A percentile compares a stretch with the other conserved stretches of the same genome.
These are phyloP conservation scores for Phaedon cochleariae DNA, from an alignment of 2,888 invertebrate genomes.

Conservation along the genomic window DNA sequence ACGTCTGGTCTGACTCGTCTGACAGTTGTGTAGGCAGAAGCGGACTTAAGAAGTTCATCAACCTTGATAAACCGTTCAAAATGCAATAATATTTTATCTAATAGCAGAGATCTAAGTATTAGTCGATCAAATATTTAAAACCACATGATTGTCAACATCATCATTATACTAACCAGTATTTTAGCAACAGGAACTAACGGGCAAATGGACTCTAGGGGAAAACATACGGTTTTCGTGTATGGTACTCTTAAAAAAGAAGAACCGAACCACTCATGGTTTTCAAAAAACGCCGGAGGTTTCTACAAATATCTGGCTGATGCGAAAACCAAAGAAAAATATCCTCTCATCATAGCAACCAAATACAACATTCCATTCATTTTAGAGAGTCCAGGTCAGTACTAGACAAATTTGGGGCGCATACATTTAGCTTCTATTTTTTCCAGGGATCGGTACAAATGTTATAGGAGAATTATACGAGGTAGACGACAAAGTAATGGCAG, in stretches of 20 bases:
- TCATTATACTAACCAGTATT: too few species aligned
- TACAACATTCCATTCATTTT: slow-evolving; percentile 92
- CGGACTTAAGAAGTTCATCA: too few species aligned
- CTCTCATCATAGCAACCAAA: slow-evolving; percentile 84
- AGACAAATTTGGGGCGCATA: neutral
- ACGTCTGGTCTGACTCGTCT: too few species aligned
- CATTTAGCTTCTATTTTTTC: slow-evolving; percentile 19
- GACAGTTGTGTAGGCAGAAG: too few species aligned
- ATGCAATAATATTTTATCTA: too few species aligned
- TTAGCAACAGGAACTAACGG: neutral
- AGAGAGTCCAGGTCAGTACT: slow-evolving; percentile 70
- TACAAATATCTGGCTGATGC: slow-evolving; percentile 74
- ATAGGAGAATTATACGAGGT: slow-evolving; percentile 87
- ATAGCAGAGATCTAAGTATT: too few species aligned
- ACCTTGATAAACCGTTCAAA: too few species aligned
- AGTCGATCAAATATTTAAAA: too few species aligned
- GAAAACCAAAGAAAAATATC: slow-evolving; percentile 75
- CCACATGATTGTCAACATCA: too few species aligned
- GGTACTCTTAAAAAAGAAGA: slow-evolving; percentile 89
- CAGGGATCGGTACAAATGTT: slow-evolving; percentile 65
- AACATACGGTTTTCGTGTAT: slow-evolving; percentile 86
- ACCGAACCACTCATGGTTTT: slow-evolving; percentile 83
- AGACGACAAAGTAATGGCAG: slow-evolving; percentile 75
- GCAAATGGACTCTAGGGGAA: slow-evolving; percentile 17
- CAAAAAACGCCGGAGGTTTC: slow-evolving; percentile 69